Conservation (phyloP, 2,797 vertebrate genomes). For the Coregonus ussuriensis region DNA sequence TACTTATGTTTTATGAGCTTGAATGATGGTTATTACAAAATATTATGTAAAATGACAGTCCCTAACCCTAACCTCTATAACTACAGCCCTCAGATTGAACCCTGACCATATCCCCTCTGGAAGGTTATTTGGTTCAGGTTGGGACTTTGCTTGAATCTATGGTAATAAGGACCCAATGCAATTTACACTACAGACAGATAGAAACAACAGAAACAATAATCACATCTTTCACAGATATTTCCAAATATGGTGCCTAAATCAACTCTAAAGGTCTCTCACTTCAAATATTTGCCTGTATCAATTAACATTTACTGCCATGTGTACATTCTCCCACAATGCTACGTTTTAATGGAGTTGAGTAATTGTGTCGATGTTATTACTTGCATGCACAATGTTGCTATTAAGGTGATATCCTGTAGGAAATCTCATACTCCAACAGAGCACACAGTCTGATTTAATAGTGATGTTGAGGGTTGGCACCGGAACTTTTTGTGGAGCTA, state of each 20-base stretch:
- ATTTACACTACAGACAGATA: background rate
- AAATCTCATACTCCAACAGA: constrained; percentile 42
- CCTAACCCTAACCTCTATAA: background rate
- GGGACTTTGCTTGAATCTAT: background rate
- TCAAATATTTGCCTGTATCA: background rate
- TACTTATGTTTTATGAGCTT: background rate
- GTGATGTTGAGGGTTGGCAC: constrained; percentile 18
- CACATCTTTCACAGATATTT: background rate
- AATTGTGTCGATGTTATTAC: constrained; percentile 16
- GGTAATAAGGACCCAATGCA: background rate
- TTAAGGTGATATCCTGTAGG: constrained; percentile 59
- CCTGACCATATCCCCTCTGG: background rate
- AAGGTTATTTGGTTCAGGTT: background rate
- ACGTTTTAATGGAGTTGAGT: constrained; percentile 14
- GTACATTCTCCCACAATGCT: background rate
- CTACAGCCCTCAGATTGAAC: background rate
- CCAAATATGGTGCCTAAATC: background rate
- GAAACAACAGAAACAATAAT: background rate
- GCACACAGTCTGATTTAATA: constrained; percentile 24
- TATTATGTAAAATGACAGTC: background rate
- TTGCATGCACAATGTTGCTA: constrained; percentile 21
- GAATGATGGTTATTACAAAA: background rate
- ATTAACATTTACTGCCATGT: constrained; percentile 4
- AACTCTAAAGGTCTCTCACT: background rate
- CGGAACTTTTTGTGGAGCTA: constrained; percentile 16